Percentiles rank a stretch among this genome's conserved stretches.
phyloP scores from a whole-genome alignment of 2,888 invertebrate species.

The Trichopoda pennipes region DNA sequence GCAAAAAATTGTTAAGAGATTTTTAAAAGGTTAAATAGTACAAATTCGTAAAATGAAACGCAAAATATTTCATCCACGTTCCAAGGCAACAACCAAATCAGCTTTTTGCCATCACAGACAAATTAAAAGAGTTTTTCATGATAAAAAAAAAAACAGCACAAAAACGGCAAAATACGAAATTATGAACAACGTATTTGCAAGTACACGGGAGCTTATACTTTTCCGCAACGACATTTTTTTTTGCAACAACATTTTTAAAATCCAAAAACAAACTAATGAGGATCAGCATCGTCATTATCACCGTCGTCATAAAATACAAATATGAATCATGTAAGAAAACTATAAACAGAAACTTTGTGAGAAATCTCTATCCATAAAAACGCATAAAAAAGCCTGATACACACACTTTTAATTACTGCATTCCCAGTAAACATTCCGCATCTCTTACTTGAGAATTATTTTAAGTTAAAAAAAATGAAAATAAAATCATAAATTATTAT shows the following conservation, averaged over 20 bases:
- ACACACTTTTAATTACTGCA: neutral
- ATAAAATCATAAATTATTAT: too few species aligned
- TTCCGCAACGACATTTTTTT: constrained; percentile 27
- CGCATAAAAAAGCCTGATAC: constrained; percentile 10
- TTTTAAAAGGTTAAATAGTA: constrained; percentile 13
- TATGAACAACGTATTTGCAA: neutral
- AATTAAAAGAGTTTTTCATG: constrained; percentile 7
- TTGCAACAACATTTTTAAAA: constrained; percentile 15
- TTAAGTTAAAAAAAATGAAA: too few species aligned
- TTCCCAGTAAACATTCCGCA: neutral
- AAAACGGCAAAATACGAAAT: constrained; percentile 4
- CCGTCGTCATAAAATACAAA: constrained; percentile 33
- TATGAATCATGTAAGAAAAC: constrained; percentile 63
- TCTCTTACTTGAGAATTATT: too few species aligned
- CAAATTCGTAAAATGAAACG: constrained; percentile 50
- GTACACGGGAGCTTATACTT: constrained; percentile 13
- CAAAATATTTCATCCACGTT: constrained; percentile 46
- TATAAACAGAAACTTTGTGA: constrained; percentile 50
- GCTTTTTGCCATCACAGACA: constrained; percentile 11
- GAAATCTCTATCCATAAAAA: constrained; percentile 41
- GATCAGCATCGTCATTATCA: constrained; percentile 28
- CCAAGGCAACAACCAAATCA: constrained; percentile 39
- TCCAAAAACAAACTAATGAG: constrained; percentile 10
- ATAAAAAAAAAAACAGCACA: too few species aligned
- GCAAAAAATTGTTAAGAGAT: neutral